Evolutionary conservation across 1,140 invertebrate genomes (phyloP).

Genomic region (Lordiphosa stackelbergi): DNA sequence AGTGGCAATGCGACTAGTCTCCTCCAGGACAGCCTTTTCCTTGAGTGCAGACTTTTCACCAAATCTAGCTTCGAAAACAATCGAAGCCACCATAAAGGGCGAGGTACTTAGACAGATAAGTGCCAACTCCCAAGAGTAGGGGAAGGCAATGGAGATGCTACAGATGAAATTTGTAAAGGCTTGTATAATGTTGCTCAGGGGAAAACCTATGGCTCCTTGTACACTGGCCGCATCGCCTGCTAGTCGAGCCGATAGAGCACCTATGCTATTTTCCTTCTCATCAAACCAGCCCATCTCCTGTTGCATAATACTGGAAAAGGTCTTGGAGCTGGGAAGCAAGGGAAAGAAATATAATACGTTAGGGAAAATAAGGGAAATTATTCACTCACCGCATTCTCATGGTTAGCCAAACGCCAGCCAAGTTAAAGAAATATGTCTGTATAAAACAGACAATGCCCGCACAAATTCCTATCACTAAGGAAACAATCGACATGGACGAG

Average conservation of each 20-base stretch:
- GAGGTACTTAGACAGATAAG: slow-evolving; percentile 86
- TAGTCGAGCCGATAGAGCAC: slow-evolving; percentile 86
- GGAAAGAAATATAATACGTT: background rate
- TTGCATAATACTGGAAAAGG: slow-evolving; percentile 82
- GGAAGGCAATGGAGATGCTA: slow-evolving; percentile 85
- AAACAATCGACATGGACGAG: slow-evolving; percentile 82
- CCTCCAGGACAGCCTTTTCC: slow-evolving; percentile 83
- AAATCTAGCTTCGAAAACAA: slow-evolving; percentile 84
- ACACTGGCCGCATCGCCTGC: slow-evolving; percentile 88
- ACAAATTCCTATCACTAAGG: slow-evolving; percentile 84
- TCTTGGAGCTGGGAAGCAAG: slow-evolving; percentile 78
- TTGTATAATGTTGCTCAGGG: slow-evolving; percentile 90
- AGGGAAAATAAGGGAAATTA: background rate
- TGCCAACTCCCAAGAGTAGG: slow-evolving; percentile 89
- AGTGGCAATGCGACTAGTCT: slow-evolving; percentile 84
- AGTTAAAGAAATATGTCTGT: slow-evolving; percentile 86
- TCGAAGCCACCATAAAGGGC: slow-evolving; percentile 86
- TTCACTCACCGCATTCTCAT: slow-evolving; percentile 81
- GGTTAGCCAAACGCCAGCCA: slow-evolving; percentile 88
- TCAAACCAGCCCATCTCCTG: slow-evolving; percentile 92
- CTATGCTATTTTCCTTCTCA: slow-evolving; percentile 85
- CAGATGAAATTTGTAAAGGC: slow-evolving; percentile 85
- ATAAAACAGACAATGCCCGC: slow-evolving; percentile 84
- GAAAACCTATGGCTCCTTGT: slow-evolving; percentile 89
- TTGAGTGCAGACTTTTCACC: slow-evolving; percentile 82